A percentile compares a stretch with the other conserved stretches of the same genome.
These are phyloP conservation scores for Himalopsyche japonica DNA, from an alignment of 2,888 invertebrate species.

Conservation along the genomic window DNA sequence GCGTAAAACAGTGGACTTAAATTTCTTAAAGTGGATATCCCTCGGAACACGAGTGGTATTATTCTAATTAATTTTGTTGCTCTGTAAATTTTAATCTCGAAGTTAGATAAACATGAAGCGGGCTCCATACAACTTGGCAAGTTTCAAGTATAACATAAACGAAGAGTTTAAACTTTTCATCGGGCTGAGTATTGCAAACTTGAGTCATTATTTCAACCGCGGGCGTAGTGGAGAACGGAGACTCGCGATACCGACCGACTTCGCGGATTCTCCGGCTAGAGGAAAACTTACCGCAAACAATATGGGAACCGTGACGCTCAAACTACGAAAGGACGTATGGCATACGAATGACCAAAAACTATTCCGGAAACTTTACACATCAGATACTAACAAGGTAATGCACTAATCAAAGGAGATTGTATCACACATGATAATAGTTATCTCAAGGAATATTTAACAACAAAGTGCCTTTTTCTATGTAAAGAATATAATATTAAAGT, in stretches of 20 bases:
- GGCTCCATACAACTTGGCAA: constrained; percentile 37
- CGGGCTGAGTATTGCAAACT: constrained; percentile 31
- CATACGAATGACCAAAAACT: background rate
- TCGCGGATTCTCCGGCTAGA: background rate
- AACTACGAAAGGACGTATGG: background rate
- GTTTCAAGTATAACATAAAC: constrained; percentile 37
- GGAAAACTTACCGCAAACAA: background rate
- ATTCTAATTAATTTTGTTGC: constrained; percentile 40
- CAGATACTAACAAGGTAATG: background rate
- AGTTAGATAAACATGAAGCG: constrained; percentile 39
- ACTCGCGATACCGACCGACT: constrained; percentile 6
- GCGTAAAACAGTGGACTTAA: background rate
- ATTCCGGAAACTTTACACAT: background rate
- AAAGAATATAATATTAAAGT: too few relatives aligned
- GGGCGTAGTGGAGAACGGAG: constrained; percentile 7
- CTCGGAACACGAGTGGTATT: constrained; percentile 29
- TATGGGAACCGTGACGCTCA: background rate
- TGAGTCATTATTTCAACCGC: constrained; percentile 35
- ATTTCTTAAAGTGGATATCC: constrained; percentile 6
- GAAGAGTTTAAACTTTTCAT: constrained; percentile 34
- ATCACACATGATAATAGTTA: too few relatives aligned
- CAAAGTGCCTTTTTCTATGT: too few relatives aligned
- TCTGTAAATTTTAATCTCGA: constrained; percentile 40
- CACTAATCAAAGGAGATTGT: too few relatives aligned
- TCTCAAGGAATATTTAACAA: too few relatives aligned